Percentiles rank a stretch among this genome's conserved stretches.
These are phyloP conservation scores for Patella pellucida DNA, from an alignment of 2,888 invertebrate species.

Conservation along the genomic window DNA sequence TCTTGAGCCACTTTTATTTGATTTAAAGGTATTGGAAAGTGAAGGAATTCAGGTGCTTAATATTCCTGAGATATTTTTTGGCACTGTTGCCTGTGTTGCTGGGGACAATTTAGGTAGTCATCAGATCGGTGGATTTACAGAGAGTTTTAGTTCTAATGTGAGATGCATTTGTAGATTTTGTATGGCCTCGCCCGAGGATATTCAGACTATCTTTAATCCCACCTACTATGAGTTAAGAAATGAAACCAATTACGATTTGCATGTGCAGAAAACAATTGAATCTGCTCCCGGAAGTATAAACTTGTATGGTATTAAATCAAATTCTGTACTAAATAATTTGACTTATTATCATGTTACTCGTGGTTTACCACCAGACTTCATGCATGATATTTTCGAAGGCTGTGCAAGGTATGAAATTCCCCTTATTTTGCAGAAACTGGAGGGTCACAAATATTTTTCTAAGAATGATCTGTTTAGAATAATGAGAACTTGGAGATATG, in stretches of 20 bases:
- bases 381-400: slow-evolving; percentile 29
- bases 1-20: slow-evolving; percentile 15
- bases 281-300: background rate
- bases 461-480: slow-evolving; percentile 12
- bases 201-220: background rate
- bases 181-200: slow-evolving; percentile 18
- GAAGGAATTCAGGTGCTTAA: slow-evolving; percentile 15
- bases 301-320: slow-evolving; percentile 17
- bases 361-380: slow-evolving; percentile 20
- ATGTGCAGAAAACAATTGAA: background rate
- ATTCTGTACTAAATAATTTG: slow-evolving; percentile 20
- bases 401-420: slow-evolving; percentile 13
- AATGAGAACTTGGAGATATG: slow-evolving; percentile 21
- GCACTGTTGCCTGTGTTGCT: background rate
- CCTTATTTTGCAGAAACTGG: slow-evolving; percentile 10
- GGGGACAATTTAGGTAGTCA: slow-evolving; percentile 23
- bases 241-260: slow-evolving; percentile 2
- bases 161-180: slow-evolving; percentile 21
- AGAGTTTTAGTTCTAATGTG: slow-evolving; percentile 14
- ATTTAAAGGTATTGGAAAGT: slow-evolving; percentile 15
- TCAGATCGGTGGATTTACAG: slow-evolving; percentile 12
- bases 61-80: slow-evolving; percentile 4
- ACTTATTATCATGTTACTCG: slow-evolving; percentile 11
- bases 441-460: slow-evolving; percentile 14
- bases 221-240: background rate